phyloP scores from a whole-genome alignment of 2,888 invertebrate species.

The Labia minor region DNA sequence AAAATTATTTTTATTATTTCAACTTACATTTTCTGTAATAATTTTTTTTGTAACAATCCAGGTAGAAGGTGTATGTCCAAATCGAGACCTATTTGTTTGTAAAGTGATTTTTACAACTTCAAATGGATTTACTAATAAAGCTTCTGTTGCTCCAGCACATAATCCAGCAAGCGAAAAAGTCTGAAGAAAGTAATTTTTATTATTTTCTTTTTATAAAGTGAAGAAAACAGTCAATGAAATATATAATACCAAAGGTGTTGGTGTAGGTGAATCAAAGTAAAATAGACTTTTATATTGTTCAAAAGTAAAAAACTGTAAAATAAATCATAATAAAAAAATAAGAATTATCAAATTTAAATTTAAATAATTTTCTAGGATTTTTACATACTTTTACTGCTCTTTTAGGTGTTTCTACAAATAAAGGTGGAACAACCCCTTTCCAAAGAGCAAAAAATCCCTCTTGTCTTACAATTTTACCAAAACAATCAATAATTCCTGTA shows the following conservation, averaged over 20 bases:
- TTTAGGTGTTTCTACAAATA: constrained; percentile 90
- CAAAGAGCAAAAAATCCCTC: constrained; percentile 80
- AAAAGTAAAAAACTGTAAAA: constrained; percentile 70
- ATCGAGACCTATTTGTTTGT: constrained; percentile 59
- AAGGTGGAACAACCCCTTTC: constrained; percentile 89
- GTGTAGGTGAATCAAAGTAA: constrained; percentile 60
- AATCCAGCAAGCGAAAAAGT: constrained; percentile 81
- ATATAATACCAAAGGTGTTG: constrained; percentile 60
- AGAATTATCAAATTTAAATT: constrained; percentile 19
- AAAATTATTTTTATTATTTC: neutral
- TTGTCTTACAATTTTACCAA: constrained; percentile 72
- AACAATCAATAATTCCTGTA: constrained; percentile 73
- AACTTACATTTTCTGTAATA: constrained; percentile 44
- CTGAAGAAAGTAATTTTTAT: constrained; percentile 41
- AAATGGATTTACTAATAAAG: constrained; percentile 83
- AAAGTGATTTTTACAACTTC: constrained; percentile 91
- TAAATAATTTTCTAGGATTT: neutral
- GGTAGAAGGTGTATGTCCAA: constrained; percentile 59
- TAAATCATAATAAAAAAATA: constrained; percentile 21
- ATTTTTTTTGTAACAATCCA: constrained; percentile 72
- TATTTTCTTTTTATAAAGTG: neutral
- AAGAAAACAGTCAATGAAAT: neutral
- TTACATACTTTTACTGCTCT: constrained; percentile 66
- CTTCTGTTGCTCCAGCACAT: constrained; percentile 84
- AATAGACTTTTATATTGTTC: constrained; percentile 85